Conservation (phyloP, 1,140 invertebrate genomes). For the Trachymyrmex cornetzi region DNA sequence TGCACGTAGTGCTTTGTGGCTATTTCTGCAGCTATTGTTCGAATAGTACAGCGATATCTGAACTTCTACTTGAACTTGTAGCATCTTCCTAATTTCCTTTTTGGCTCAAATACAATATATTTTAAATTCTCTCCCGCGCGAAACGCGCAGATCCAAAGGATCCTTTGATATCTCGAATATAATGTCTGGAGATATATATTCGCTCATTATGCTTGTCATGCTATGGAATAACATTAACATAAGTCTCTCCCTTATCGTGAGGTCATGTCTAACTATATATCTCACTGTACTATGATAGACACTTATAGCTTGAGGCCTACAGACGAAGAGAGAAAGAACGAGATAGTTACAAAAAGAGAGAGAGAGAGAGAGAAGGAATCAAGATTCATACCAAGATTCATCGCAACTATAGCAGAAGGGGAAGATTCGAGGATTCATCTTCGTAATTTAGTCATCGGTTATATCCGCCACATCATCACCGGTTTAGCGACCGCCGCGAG, state of each 20-base stretch:
- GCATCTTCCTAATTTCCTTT: neutral
- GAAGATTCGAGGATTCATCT: slow-evolving; percentile 30
- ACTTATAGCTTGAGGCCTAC: slow-evolving; percentile 29
- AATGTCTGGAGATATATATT: slow-evolving; percentile 40
- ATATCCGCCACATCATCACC: slow-evolving; percentile 50
- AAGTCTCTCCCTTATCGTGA: slow-evolving; percentile 50
- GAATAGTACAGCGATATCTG: neutral
- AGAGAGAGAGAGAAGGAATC: neutral
- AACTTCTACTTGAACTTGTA: slow-evolving; percentile 3
- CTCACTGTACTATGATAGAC: slow-evolving; percentile 28
- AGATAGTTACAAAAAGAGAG: neutral
- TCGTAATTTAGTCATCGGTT: slow-evolving; percentile 57
- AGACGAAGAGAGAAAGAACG: slow-evolving; percentile 11
- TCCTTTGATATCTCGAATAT: slow-evolving; percentile 36
- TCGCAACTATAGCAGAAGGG: neutral
- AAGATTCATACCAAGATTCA: neutral
- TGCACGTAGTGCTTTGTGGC: slow-evolving; percentile 27
- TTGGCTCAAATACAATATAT: neutral
- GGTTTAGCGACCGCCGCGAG: slow-evolving; percentile 52
- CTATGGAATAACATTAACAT: slow-evolving; percentile 49
- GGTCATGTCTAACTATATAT: slow-evolving; percentile 44
- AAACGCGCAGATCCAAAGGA: neutral
- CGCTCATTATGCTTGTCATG: slow-evolving; percentile 46
- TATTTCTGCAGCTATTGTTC: slow-evolving; percentile 45
- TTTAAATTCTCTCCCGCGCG: slow-evolving; percentile 1